Conservation (phyloP, 2,888 invertebrate species). For the Stegana nigrithorax region DNA sequence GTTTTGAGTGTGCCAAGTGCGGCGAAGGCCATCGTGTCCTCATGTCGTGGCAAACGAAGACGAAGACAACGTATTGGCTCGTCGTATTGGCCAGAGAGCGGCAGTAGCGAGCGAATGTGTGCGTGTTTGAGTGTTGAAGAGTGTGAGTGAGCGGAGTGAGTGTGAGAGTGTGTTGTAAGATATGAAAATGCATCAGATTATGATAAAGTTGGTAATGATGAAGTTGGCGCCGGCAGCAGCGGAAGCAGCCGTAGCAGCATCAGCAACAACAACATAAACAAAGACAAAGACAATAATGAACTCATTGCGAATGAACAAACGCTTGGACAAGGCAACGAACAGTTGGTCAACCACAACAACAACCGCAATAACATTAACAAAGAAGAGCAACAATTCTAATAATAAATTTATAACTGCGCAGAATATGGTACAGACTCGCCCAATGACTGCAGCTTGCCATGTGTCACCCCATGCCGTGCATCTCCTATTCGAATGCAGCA, state of each 20-base stretch:
- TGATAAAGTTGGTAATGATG: not conserved
- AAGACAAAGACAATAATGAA: not conserved
- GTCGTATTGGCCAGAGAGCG: not conserved
- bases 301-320: too few species aligned
- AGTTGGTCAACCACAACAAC: not conserved
- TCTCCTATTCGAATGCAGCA: too few species aligned
- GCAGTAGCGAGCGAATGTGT: not conserved
- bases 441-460: too few species aligned
- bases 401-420: not conserved
- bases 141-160: not conserved
- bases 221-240: constrained; percentile 17
- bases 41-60: not conserved
- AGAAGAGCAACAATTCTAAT: not conserved
- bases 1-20: not conserved
- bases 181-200: not conserved
- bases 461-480: too few species aligned
- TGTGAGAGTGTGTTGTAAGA: not conserved
- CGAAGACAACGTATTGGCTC: not conserved
- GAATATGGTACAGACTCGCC: too few species aligned
- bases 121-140: not conserved
- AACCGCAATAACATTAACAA: not conserved
- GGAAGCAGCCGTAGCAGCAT: not conserved
- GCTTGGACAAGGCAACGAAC: not conserved
- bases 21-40: not conserved
- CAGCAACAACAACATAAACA: not conserved